Conservation (phyloP, 2,113 vertebrate species). For the Cisticola juncidis region DNA sequence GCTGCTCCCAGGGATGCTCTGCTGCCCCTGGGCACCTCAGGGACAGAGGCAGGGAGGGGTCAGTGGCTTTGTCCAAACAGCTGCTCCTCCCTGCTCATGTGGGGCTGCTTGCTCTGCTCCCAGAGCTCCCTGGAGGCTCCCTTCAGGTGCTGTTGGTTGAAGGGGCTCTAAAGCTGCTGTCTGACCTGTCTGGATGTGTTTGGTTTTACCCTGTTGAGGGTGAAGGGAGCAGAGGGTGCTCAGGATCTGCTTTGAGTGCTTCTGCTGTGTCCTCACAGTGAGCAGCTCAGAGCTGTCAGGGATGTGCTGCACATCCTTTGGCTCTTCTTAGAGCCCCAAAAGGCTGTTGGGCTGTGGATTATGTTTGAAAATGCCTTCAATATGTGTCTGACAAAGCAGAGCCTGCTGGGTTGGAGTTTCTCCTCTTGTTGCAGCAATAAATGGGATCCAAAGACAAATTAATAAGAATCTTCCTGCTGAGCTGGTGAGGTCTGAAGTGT, state of each 20-base stretch:
- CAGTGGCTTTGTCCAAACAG: background rate
- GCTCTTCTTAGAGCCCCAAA: background rate
- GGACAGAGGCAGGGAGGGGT: background rate
- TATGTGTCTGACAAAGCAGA: background rate
- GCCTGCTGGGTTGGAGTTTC: rapidly evolving
- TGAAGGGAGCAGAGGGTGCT: background rate
- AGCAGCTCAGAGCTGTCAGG: background rate
- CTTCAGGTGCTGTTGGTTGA: background rate
- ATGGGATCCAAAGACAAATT: rapidly evolving
- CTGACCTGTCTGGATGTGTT: background rate
- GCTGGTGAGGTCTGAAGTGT: background rate
- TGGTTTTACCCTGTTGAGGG: rapidly evolving
- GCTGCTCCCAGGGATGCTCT: background rate
- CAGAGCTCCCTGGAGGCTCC: background rate
- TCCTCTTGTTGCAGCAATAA: background rate
- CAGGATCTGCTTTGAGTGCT: background rate
- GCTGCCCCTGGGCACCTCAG: background rate
- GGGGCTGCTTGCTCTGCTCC: background rate
- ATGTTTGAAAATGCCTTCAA: background rate
- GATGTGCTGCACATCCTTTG: background rate
- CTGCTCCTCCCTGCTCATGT: background rate
- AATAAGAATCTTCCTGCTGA: background rate
- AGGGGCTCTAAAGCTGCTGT: background rate
- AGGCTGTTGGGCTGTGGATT: background rate
- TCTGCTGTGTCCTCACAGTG: background rate